These are phyloP conservation scores for Theonella swinhoei DNA, from an alignment of 37 sponge, comb jelly and placozoan species.

Conservation along the genomic window DNA sequence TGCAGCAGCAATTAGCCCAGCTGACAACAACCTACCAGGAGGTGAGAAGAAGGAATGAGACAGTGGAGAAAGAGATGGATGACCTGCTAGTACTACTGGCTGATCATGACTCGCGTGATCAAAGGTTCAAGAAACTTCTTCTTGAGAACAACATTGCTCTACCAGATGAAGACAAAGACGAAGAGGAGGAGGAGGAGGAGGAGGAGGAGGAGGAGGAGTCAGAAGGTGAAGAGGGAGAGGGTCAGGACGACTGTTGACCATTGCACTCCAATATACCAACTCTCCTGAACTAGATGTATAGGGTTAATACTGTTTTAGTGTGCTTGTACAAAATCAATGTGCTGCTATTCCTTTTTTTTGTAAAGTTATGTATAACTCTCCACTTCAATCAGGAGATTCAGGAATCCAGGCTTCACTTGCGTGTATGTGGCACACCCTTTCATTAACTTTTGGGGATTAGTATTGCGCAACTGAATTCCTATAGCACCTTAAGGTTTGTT, in stretches of 20 bases:
- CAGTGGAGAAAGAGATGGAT: slow-evolving; percentile 82
- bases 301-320: background rate
- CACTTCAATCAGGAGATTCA: too few relatives aligned
- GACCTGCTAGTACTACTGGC: slow-evolving; percentile 86
- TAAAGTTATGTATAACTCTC: too few relatives aligned
- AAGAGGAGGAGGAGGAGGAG: slow-evolving; percentile 53
- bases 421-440: too few relatives aligned
- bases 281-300: too few relatives aligned
- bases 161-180: slow-evolving; percentile 51
- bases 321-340: background rate
- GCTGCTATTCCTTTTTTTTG: background rate
- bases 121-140: slow-evolving; percentile 61
- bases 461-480: too few relatives aligned
- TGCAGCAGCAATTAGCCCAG: slow-evolving; percentile 14
- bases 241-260: too few relatives aligned
- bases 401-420: too few relatives aligned
- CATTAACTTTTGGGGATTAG: too few relatives aligned
- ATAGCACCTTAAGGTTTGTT: too few relatives aligned
- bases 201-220: slow-evolving; percentile 58
- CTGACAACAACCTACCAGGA: slow-evolving; percentile 7
- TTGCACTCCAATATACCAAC: too few relatives aligned
- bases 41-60: slow-evolving; percentile 35
- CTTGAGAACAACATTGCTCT: slow-evolving; percentile 46
- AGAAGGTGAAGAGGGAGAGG: slow-evolving; percentile 11
- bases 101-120: slow-evolving; percentile 65